phyloP scores from a whole-genome alignment of 1,140 invertebrate genomes.

The Atopsyche davidsoni region DNA sequence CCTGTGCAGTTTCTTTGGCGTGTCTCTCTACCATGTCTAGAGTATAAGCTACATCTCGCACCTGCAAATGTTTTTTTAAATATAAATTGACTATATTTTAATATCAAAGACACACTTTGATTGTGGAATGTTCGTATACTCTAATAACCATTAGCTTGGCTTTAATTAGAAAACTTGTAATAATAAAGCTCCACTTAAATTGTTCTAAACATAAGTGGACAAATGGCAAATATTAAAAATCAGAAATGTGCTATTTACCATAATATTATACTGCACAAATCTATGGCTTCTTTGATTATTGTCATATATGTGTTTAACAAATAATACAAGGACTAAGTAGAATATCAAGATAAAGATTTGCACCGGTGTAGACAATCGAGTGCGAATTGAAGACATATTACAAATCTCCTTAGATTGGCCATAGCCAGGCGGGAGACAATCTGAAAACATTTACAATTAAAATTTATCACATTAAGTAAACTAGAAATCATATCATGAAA shows the following conservation, averaged over 20 bases:
- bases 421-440: constrained; percentile 14
- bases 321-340: constrained; percentile 41
- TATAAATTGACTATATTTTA: constrained; percentile 11
- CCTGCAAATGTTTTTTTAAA: no score
- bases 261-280: constrained; percentile 23
- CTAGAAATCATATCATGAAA: background rate
- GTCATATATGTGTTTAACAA: constrained; percentile 46
- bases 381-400: constrained; percentile 26
- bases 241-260: no score
- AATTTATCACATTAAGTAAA: background rate
- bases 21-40: constrained; percentile 44
- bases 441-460: constrained; percentile 10
- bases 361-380: constrained; percentile 21
- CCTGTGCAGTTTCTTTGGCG: constrained; percentile 36
- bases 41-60: constrained; percentile 46
- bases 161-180: no score
- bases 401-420: constrained; percentile 14
- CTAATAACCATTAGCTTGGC: no score
- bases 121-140: no score
- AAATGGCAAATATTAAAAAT: no score
- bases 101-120: no score
- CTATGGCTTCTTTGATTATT: constrained; percentile 37
- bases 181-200: no score
- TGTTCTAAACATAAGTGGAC: no score
- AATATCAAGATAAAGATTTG: constrained; percentile 33